phyloP scores from a whole-genome alignment of 2,113 vertebrate genomes.

The Grammomys dolichurus region DNA sequence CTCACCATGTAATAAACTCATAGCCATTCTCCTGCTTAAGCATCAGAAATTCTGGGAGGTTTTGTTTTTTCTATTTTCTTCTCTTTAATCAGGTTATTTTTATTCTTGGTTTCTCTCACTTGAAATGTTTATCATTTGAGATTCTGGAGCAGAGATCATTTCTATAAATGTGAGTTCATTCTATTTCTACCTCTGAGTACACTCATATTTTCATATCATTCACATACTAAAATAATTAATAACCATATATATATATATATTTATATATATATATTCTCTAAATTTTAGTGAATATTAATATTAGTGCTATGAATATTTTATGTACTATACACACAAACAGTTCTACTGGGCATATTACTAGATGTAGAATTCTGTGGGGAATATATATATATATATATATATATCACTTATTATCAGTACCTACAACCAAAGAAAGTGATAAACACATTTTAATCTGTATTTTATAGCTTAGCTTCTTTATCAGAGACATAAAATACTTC shows the following conservation, averaged over 20 bases:
- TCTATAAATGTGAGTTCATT: not conserved
- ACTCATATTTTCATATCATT: not conserved
- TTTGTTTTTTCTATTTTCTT: not conserved
- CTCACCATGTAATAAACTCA: not conserved
- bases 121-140: not conserved
- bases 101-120: not conserved
- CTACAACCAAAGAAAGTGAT: not conserved
- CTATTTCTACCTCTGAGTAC: accelerated
- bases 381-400: accelerated
- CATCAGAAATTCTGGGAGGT: not conserved
- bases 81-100: not conserved
- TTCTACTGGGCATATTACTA: not conserved
- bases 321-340: accelerated
- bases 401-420: not conserved
- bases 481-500: not conserved
- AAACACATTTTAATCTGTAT: not conserved
- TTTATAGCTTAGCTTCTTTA: not conserved
- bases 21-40: not conserved
- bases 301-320: not conserved
- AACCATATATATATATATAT: not conserved
- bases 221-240: not conserved
- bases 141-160: not conserved
- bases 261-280: accelerated
- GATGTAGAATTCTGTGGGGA: not conserved
- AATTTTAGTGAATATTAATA: not conserved